phyloP scores from a whole-genome alignment of 2,113 vertebrate species.

The Grantiella picta region DNA sequence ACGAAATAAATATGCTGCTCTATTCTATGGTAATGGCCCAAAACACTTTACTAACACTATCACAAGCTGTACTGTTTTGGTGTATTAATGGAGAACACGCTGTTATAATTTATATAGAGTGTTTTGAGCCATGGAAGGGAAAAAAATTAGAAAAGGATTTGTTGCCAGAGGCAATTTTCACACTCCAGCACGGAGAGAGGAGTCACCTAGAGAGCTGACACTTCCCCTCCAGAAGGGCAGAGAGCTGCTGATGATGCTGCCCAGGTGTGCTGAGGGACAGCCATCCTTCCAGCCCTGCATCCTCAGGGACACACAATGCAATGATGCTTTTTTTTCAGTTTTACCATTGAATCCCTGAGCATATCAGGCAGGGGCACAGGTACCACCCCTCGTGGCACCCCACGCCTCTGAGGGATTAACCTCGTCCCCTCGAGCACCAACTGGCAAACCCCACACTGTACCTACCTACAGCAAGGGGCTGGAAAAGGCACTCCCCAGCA shows the following conservation, averaged over 20 bases:
- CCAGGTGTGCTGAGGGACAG: neutral
- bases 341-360: neutral
- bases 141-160: neutral
- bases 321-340: neutral
- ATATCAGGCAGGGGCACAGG: rapidly evolving
- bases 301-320: rapidly evolving
- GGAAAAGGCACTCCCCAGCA: neutral
- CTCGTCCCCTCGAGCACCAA: neutral
- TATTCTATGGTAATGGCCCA: constrained; percentile 7
- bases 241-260: neutral
- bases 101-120: neutral
- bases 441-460: neutral
- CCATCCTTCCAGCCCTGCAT: neutral
- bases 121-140: neutral
- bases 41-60: neutral
- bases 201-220: neutral
- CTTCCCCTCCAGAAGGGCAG: neutral
- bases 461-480: neutral
- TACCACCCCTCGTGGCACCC: rapidly evolving
- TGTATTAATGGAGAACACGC: neutral
- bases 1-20: constrained; percentile 25
- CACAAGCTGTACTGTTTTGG: neutral
- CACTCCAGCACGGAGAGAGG: neutral
- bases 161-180: neutral
- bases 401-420: neutral